Conservation (phyloP, 2,113 vertebrate genomes). For the Acrocephalus arundinaceus region DNA sequence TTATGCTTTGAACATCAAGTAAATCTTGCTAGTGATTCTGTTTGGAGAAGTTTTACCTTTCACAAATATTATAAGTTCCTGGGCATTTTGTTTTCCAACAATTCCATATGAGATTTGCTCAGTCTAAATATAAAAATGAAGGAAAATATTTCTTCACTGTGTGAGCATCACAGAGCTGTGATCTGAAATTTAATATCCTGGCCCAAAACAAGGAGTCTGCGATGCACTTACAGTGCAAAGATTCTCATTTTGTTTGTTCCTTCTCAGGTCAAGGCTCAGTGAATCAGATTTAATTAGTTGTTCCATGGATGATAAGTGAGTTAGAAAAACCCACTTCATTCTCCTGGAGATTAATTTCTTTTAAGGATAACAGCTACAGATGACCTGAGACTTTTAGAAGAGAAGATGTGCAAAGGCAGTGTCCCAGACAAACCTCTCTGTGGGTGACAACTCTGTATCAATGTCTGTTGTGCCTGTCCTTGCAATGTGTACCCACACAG, state of each 20-base stretch:
- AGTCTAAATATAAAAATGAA: neutral
- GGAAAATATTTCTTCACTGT: neutral
- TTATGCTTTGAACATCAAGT: neutral
- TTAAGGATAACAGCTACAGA: neutral
- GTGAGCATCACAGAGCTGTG: neutral
- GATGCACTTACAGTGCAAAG: neutral
- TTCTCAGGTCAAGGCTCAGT: neutral
- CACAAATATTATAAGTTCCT: neutral
- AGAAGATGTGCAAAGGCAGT: neutral
- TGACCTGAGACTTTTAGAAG: neutral
- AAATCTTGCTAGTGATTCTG: neutral
- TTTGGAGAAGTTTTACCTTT: neutral
- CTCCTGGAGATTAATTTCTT: neutral
- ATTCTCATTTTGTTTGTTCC: constrained; percentile 9
- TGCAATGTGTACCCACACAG: accelerated
- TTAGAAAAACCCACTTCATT: neutral
- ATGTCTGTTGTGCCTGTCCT: neutral
- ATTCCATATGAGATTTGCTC: neutral
- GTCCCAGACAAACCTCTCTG: neutral
- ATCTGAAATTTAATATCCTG: constrained; percentile 38
- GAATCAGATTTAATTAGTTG: constrained; percentile 29
- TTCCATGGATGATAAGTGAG: neutral
- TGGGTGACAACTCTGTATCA: neutral
- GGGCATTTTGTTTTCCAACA: neutral
- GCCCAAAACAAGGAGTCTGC: neutral